Percentiles rank a stretch among this genome's conserved stretches.
Conservation (phyloP, 2,113 vertebrate genomes). For the Pogona vitticeps region DNA sequence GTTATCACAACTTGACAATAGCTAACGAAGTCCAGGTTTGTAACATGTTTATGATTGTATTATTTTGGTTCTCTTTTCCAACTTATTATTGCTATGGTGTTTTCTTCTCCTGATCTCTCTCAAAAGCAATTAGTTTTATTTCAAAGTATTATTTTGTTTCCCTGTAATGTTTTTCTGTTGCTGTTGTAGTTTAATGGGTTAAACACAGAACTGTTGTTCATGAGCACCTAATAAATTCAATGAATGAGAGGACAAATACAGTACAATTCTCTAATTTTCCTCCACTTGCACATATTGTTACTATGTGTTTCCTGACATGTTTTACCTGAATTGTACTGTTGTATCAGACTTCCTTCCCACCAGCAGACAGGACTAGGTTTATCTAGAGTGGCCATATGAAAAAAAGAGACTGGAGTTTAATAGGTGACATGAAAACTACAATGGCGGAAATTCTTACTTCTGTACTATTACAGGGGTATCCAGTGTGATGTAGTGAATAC, state of each 20-base stretch:
- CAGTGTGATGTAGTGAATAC: too few relatives aligned
- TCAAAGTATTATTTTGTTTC: background rate
- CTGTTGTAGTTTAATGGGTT: background rate
- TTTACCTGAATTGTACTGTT: background rate
- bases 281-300: background rate
- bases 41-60: background rate
- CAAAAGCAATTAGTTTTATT: background rate
- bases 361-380: background rate
- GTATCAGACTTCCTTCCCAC: background rate
- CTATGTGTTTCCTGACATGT: background rate
- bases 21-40: background rate
- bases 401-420: too few relatives aligned
- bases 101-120: background rate
- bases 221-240: too few relatives aligned
- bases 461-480: too few relatives aligned
- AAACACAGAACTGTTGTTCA: background rate
- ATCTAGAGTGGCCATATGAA: too few relatives aligned
- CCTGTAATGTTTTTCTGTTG: background rate
- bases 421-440: too few relatives aligned
- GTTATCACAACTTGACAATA: too few relatives aligned
- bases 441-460: too few relatives aligned
- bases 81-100: background rate
- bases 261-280: background rate
- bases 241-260: too few relatives aligned
- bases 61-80: background rate